Base-by-base conservation (phyloP, 1,140 invertebrate genomes). In the Conopomorpha cramerella region DNA sequence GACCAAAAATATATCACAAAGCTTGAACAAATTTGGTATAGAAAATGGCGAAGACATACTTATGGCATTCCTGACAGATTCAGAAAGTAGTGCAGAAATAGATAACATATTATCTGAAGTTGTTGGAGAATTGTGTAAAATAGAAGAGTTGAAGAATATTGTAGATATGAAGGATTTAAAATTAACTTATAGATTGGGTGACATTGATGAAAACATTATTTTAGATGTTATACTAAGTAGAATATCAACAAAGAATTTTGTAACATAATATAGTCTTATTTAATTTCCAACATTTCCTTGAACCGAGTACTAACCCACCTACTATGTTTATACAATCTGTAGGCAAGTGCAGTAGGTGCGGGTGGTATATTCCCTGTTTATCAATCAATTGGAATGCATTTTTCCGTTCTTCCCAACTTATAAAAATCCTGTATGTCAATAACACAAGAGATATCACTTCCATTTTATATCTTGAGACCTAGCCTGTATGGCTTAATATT, bases 1-100 rank as follows among this genome's bases (percentile, higher is more conserved):
- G 8, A 83, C 84, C 0, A 87, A 84, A 53, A 89, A 88, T 49
- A 88, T 88, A 39, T 78, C 80, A 1, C 79, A 83, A 45, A 85
- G 86, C 34, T 62, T 90, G 27, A 65, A 56, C 13, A 83, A 77
- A 38, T 89, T 89, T 72, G 85, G 86, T 8, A 78, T 86, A 30
- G 65, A 78, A 30, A 82, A 84, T 6, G 81, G 83, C 16, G 66
- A 53, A 4, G 77, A 79, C 37, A 51, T 88, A 31, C 44, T 89
- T 13, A 51, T 87, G 16, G 81, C 78, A 36, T 49, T 82, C n/a
- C 51, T 88, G 38, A 46, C 74, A 16, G 61, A 73, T 25, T 30
- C 46, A 3, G 46, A 56, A 7, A 58, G 72, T n/a, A 50, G 79
- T 43, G 45, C 72, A 17, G 45, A 45, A 19, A 39, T 56, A 17